These are phyloP conservation scores for Microctonus aethiopoides DNA, from an alignment of 2,888 invertebrate genomes.

Conservation along the genomic window DNA sequence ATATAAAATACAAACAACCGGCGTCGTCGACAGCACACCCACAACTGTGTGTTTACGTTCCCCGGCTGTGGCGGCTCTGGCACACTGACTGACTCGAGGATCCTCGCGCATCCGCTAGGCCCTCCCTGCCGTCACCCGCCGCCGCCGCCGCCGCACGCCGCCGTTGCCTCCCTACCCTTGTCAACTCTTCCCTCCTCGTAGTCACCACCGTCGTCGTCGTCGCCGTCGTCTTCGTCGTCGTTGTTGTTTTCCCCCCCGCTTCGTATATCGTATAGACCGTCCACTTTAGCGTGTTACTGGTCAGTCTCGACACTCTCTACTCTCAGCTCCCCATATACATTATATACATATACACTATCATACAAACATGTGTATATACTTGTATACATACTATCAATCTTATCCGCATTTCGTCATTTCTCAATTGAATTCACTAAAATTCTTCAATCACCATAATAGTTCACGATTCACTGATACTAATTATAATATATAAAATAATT, in stretches of 20 bases:
- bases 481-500: too few species aligned
- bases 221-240: background rate
- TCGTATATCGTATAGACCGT: background rate
- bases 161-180: background rate
- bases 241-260: background rate
- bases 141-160: background rate
- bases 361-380: background rate
- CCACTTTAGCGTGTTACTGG: background rate
- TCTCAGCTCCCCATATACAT: background rate
- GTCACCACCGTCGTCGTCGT: background rate
- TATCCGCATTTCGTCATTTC: background rate
- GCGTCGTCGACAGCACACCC: slow-evolving; percentile 46
- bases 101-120: slow-evolving; percentile 34
- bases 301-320: background rate
- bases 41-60: slow-evolving; percentile 45
- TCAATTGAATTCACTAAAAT: background rate
- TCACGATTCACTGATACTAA: background rate
- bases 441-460: background rate
- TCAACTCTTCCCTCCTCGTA: background rate
- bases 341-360: background rate
- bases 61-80: slow-evolving; percentile 60
- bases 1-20: slow-evolving; percentile 30
- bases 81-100: slow-evolving; percentile 66
- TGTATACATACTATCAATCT: background rate
- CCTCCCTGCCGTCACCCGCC: slow-evolving; percentile 1